Percentiles rank a stretch among this genome's conserved stretches.
phyloP scores from a whole-genome alignment of 2,888 invertebrate species.

The Agrenia bidenticulata region DNA sequence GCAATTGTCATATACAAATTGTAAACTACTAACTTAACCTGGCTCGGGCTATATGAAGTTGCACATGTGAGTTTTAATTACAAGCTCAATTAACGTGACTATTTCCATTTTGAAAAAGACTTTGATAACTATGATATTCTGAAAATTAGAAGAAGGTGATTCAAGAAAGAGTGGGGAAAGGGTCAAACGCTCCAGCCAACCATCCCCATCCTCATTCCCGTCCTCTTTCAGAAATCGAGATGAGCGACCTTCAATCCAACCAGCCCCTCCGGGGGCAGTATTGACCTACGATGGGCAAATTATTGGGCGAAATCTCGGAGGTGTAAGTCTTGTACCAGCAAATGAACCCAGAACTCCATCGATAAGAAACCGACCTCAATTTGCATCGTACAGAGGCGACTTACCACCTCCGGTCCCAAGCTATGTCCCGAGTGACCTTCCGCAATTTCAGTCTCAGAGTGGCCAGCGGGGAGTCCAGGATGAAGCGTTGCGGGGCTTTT shows the following conservation, averaged over 20 bases:
- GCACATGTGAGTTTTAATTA: too few species aligned
- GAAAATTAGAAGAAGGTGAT: too few species aligned
- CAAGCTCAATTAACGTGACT: too few species aligned
- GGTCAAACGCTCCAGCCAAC: too few species aligned
- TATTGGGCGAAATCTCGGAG: slow-evolving; percentile 27
- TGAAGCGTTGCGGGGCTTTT: neutral
- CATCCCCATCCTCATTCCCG: too few species aligned
- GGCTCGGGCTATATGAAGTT: too few species aligned
- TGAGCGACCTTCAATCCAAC: neutral
- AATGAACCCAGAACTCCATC: slow-evolving; percentile 36
- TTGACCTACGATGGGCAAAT: slow-evolving; percentile 41
- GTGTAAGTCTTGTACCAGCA: slow-evolving; percentile 30
- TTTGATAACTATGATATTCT: too few species aligned
- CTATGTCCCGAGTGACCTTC: slow-evolving; percentile 37
- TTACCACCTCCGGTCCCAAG: slow-evolving; percentile 43
- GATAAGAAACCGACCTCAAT: slow-evolving; percentile 40
- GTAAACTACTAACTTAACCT: too few species aligned
- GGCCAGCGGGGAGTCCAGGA: neutral
- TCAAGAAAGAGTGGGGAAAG: too few species aligned
- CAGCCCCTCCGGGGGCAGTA: slow-evolving; percentile 37
- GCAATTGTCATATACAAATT: too few species aligned
- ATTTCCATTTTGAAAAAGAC: too few species aligned
- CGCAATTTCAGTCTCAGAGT: slow-evolving; percentile 34
- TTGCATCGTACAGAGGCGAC: slow-evolving; percentile 38
- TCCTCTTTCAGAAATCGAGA: neutral